Percentiles rank a stretch among this genome's conserved stretches.
Conservation (phyloP, 2,113 vertebrate species). For the Colinus virginianus region DNA sequence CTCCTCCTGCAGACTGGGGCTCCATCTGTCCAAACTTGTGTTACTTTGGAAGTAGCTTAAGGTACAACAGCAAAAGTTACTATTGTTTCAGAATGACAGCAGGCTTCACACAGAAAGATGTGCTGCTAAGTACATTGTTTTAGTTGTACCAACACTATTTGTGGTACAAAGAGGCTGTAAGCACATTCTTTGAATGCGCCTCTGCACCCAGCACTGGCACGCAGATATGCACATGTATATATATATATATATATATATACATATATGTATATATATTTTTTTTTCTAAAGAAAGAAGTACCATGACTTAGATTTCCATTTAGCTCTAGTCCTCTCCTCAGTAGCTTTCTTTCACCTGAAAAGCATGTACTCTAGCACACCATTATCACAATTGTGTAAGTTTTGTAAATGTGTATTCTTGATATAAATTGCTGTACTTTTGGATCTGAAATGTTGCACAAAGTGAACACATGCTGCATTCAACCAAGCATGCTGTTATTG, state of each 20-base stretch:
- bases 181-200: rapidly evolving
- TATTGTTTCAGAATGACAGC: neutral
- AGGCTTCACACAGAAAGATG: neutral
- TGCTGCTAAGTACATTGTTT: neutral
- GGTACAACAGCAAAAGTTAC: neutral
- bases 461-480: neutral
- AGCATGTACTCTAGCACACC: rapidly evolving
- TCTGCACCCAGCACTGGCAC: neutral
- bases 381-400: neutral
- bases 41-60: neutral
- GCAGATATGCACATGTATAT: rapidly evolving
- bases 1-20: neutral
- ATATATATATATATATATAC: too few relatives aligned
- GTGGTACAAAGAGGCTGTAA: rapidly evolving
- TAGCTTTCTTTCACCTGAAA: neutral
- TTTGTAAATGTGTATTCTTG: neutral
- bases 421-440: neutral
- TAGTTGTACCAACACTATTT: neutral
- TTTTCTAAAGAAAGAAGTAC: neutral
- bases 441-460: neutral
- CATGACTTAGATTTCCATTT: neutral
- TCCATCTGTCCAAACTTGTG: neutral
- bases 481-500: neutral
- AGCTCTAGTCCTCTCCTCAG: neutral
- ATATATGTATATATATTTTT: too few relatives aligned